These are phyloP conservation scores for Parelbella ahira DNA, from an alignment of 2,888 invertebrate genomes.

Conservation along the genomic window DNA sequence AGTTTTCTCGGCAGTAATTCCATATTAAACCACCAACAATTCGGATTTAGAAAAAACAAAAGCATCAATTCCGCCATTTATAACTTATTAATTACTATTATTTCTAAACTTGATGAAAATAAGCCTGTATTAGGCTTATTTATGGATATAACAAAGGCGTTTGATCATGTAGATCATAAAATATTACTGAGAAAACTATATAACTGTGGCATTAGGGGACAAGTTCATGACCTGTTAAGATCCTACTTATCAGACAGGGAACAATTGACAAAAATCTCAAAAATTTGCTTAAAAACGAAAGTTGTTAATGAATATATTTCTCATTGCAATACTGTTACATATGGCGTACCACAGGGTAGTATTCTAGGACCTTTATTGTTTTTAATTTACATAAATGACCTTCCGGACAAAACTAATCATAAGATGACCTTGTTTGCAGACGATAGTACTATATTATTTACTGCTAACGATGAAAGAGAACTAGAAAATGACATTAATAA, in stretches of 20 bases:
- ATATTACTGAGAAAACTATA: neutral
- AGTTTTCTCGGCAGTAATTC: neutral
- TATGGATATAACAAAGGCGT: constrained; percentile 5
- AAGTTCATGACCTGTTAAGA: neutral
- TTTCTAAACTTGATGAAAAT: neutral
- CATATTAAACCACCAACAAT: neutral
- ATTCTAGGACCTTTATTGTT: constrained; percentile 4
- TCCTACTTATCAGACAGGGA: constrained; percentile 4
- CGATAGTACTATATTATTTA: constrained; percentile 10
- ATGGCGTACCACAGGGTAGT: constrained; percentile 4
- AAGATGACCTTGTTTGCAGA: constrained; percentile 10
- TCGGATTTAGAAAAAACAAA: constrained; percentile 7
- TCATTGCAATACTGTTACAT: neutral
- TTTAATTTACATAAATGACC: constrained; percentile 3
- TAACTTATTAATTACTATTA: neutral
- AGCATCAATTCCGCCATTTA: constrained; percentile 2
- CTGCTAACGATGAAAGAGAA: constrained; percentile 6
- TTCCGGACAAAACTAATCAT: neutral
- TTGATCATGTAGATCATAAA: neutral
- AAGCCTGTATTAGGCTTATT: neutral
- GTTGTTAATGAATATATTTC: neutral
- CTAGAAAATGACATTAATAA: constrained; percentile 6
- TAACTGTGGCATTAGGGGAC: neutral
- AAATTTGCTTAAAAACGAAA: neutral
- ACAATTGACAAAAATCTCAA: neutral